Evolutionary conservation across 2,113 vertebrate species (phyloP).

Genomic region (Aspiorhynchus laticeps): DNA sequence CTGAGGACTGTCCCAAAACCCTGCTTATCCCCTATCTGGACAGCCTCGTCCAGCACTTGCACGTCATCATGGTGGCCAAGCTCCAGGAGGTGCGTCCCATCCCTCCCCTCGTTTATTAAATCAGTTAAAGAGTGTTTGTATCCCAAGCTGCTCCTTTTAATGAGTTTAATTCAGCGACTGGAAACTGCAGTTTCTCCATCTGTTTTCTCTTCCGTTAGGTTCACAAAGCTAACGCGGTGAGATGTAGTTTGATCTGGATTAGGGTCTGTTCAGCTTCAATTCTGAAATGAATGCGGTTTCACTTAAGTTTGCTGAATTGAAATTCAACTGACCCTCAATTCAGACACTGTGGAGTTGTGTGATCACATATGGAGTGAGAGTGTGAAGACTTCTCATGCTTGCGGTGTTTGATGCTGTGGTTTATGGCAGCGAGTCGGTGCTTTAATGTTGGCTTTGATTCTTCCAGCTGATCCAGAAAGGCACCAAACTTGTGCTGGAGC

Average conservation of each 20-base stretch:
- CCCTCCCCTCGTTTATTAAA: no score
- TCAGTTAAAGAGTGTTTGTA: background rate
- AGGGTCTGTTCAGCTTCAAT: background rate
- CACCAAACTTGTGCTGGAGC: slow-evolving; percentile 96
- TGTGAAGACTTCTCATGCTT: background rate
- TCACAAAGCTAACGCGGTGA: slow-evolving; percentile 27
- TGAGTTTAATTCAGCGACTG: background rate
- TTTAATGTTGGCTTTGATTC: background rate
- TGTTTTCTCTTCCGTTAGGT: slow-evolving; percentile 16
- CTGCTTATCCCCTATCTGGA: slow-evolving; percentile 93
- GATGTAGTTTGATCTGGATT: slow-evolving; percentile 9
- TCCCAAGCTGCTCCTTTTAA: background rate
- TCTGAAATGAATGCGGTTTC: background rate
- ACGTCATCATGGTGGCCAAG: slow-evolving; percentile 95
- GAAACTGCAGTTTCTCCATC: background rate
- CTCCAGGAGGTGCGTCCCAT: slow-evolving; percentile 86
- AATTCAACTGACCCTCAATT: background rate
- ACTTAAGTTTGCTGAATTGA: background rate
- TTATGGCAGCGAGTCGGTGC: background rate
- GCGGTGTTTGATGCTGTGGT: background rate
- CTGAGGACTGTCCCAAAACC: slow-evolving; percentile 95
- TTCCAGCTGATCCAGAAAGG: slow-evolving; percentile 94
- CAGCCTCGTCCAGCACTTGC: slow-evolving; percentile 92
- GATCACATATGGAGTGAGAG: background rate
- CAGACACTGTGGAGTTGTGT: background rate